Evolutionary conservation across 2,113 vertebrate genomes (phyloP).

Genomic region (Uria lomvia): DNA sequence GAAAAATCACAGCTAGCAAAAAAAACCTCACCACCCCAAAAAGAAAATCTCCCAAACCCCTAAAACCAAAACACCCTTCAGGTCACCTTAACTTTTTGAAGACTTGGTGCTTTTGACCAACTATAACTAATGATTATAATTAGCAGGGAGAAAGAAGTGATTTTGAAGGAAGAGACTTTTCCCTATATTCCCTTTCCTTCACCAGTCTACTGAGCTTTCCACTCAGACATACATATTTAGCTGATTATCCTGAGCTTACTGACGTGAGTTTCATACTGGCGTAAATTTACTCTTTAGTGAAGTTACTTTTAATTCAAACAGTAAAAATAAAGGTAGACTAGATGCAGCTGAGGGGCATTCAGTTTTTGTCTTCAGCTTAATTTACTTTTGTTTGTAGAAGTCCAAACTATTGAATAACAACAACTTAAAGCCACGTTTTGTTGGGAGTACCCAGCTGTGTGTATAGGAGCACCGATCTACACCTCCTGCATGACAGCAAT

Average conservation of each 20-base stretch:
- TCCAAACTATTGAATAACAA: neutral
- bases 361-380: neutral
- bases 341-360: neutral
- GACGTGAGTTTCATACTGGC: neutral
- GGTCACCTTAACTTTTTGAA: neutral
- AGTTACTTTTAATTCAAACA: neutral
- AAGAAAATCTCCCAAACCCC: rapidly evolving
- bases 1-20: neutral
- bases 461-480: neutral
- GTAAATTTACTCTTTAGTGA: neutral
- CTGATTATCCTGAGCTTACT: neutral
- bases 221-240: neutral
- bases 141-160: neutral
- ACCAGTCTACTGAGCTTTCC: neutral
- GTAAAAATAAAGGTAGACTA: neutral
- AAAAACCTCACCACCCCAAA: neutral
- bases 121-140: neutral
- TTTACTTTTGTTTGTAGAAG: neutral
- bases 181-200: neutral
- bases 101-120: neutral
- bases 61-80: neutral
- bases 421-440: neutral
- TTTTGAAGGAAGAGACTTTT: neutral
- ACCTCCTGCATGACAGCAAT: neutral
- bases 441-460: neutral